Evolutionary conservation across 2,888 invertebrate genomes (phyloP).

Genomic region (Thecophora atra): DNA sequence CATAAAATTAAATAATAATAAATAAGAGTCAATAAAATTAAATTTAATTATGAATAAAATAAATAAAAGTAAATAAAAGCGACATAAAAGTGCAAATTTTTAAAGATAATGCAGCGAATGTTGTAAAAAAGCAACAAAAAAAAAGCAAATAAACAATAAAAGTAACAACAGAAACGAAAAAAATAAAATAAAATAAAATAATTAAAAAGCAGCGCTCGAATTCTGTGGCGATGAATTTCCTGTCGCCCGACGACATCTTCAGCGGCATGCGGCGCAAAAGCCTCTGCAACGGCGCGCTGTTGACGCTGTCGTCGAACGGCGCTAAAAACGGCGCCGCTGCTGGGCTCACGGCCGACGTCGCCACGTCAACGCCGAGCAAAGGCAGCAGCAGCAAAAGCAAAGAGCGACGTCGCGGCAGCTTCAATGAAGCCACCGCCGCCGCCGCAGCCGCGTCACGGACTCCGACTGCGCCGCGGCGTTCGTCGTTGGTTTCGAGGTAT

Average conservation of each 20-base stretch:
- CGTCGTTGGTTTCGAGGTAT: conserved; percentile 68
- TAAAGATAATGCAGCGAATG: no score
- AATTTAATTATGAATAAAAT: no score
- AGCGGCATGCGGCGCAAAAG: conserved; percentile 60
- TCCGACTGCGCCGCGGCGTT: conserved; percentile 54
- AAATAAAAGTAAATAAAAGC: no score
- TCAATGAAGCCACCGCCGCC: conserved; percentile 55
- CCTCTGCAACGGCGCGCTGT: conserved; percentile 59
- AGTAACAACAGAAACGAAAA: neutral
- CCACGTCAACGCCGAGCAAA: conserved; percentile 51
- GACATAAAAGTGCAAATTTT: no score
- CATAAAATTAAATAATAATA: no score
- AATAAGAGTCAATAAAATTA: no score
- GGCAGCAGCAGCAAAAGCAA: conserved; percentile 59
- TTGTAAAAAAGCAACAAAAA: neutral
- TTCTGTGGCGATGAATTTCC: conserved; percentile 55
- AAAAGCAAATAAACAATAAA: neutral
- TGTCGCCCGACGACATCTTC: conserved; percentile 60
- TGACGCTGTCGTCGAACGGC: conserved; percentile 49
- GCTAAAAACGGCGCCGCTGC: conserved; percentile 41
- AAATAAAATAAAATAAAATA: neutral
- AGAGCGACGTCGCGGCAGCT: conserved; percentile 60
- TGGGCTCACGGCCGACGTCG: conserved; percentile 46
- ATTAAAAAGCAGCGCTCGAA: neutral
- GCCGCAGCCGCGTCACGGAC: conserved; percentile 19